A percentile compares a stretch with the other conserved stretches of the same genome.
phyloP scores from a whole-genome alignment of 2,797 vertebrate species.

The Rhinichthys osculus region DNA sequence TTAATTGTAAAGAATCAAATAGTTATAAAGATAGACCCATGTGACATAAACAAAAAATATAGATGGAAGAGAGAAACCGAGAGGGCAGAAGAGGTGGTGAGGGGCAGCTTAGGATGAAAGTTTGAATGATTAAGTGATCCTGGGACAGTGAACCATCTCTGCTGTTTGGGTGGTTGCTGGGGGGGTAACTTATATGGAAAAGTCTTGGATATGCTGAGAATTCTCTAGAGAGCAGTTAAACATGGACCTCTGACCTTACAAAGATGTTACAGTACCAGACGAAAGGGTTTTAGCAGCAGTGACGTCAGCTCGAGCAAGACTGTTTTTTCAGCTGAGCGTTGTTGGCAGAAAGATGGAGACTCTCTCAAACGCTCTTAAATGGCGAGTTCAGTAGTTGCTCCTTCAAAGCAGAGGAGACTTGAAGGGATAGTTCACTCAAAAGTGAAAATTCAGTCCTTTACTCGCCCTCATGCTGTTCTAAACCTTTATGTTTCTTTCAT shows the following conservation, averaged over 20 bases:
- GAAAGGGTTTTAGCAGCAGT: conserved; percentile 52
- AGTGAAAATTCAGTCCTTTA: neutral
- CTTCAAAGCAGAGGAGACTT: conserved; percentile 4
- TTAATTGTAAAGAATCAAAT: neutral
- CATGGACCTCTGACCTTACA: conserved; percentile 54
- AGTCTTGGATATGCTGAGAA: conserved; percentile 54
- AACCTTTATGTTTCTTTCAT: neutral
- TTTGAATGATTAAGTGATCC: conserved; percentile 45
- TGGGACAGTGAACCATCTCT: conserved; percentile 50
- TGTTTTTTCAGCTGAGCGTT: conserved; percentile 63
- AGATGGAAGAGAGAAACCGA: conserved; percentile 27
- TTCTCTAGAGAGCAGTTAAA: conserved; percentile 62
- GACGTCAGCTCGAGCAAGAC: conserved; percentile 57
- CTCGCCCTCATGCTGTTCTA: neutral
- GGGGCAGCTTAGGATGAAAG: conserved; percentile 20
- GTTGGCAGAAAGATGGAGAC: conserved; percentile 44
- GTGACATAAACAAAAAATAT: conserved; percentile 62
- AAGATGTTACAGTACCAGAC: conserved; percentile 60
- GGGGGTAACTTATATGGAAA: conserved; percentile 50
- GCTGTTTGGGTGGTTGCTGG: conserved; percentile 35
- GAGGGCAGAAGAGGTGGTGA: neutral
- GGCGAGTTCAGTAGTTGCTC: neutral
- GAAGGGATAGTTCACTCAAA: neutral
- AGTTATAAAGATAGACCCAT: conserved; percentile 47
- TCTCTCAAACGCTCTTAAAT: conserved; percentile 36